Base-by-base conservation (phyloP, 2,797 vertebrate genomes). In the Dendrocincla tyrannina region DNA sequence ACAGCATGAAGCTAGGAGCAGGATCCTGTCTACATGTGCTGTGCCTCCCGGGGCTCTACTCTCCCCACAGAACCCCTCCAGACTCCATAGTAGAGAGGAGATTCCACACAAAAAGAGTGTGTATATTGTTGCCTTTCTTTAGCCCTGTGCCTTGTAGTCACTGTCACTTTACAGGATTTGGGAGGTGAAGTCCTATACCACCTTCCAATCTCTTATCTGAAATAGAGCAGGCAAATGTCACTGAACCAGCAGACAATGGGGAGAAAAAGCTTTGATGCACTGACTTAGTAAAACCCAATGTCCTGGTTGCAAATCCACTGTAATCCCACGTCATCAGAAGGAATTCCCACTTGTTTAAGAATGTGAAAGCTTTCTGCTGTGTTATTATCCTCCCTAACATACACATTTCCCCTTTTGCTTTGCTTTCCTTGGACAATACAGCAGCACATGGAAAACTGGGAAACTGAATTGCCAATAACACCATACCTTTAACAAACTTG, bases 241-340 rank as follows among this genome's bases (percentile, higher is more conserved):
- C 50, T 85, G 67, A 91, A 30, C 1, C 32, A 75, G 49, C 24
- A 93, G 63, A 76, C 49, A 93, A 63, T 2, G 6, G 14, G 42
- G 22, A 66, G 24, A 60, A 88, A 93, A 91, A 82, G 32, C 77
- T 96, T 96, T 90, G 85, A 73, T 70, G 47, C 17, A 81, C n/a
- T 1, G 2, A 46, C 19, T 84, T 56, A 64, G 79, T 46, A 92
- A 92, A 93, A 73, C n/a, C 62, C 39, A 60, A 35, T n/a, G 69
- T 56, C 73, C 70, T 80, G 37, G 41, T 59, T 79, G 49, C 70
- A 96, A 95, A 95, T 90, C 70, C 85, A 89, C 44, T 74, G 70
- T 89, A 94, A 91, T 94, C 67, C 83, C 33, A 28, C 47, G 44
- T 82, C 88, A 79, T 79, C 74, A 67, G 74, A 87, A 91, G 60